Base-by-base conservation (phyloP, 1,140 invertebrate genomes). In the Drosophila murphyi region DNA sequence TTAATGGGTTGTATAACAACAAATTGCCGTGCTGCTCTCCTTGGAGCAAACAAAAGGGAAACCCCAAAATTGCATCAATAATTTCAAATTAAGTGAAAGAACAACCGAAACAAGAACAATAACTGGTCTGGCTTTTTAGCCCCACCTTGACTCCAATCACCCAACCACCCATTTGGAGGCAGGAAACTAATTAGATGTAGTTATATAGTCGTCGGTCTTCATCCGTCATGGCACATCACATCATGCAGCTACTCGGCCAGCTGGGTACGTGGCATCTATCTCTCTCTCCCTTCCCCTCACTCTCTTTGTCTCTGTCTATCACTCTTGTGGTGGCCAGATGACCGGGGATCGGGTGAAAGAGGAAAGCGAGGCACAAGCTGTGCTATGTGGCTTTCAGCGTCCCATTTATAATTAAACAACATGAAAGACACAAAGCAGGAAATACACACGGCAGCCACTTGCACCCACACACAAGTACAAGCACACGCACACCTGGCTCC, bases 341-440 rank as follows among this genome's bases (percentile, higher is more conserved):
- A 20, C 20, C 20, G 20, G 20, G 20, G 20, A 20, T 20, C 4
- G 0, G 32, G n/a, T 3, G 45, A 7, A 0, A 7, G 56, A 5
- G 41, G 8, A 34, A 20, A 12, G 32, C 20, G 20, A 20, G 20
- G 20, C 20, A 20, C 20, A 35, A 57, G 51, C 62, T 64, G 47
- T 28, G 64, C 76, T 78, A 8, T 78, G 78, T 72, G 78, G 85
- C 83, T 88, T 87, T 88, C 77, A 88, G 72, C 77, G 65, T 71
- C 77, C 78, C 85, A 88, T 88, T 89, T 89, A 88, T 88, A 88
- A 88, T 88, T 88, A 88, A 88, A 89, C 83, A 88, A 89, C 85
- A 88, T 80, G 86, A 89, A 88, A 89, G 80, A 88, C 80, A 88
- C 85, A 88, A 83, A 88, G 85, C 78, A 76, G 61, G 67, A 68